A percentile compares a stretch with the other conserved stretches of the same genome.
Evolutionary conservation across 2,113 vertebrate species (phyloP).

Genomic region (Anguilla japonica): DNA sequence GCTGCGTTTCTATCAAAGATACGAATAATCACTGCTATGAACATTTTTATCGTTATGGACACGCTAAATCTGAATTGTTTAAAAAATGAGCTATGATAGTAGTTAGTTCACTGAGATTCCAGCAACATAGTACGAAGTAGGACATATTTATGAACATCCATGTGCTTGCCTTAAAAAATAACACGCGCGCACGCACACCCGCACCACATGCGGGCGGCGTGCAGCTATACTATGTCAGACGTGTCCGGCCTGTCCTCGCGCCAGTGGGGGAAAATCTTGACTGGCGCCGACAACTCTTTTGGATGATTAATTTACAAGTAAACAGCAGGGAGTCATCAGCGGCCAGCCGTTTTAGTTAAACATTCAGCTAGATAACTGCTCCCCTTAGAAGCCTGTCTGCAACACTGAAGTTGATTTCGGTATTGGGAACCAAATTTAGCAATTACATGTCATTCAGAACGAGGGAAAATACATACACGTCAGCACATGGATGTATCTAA

Average conservation of each 20-base stretch:
- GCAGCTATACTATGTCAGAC: background rate
- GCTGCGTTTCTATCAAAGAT: too few relatives aligned
- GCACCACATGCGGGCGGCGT: too few relatives aligned
- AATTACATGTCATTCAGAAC: background rate
- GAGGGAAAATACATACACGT: background rate
- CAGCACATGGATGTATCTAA: background rate
- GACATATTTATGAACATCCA: too few relatives aligned
- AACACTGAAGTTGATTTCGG: background rate
- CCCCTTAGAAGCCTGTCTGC: slow-evolving; percentile 73
- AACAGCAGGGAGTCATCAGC: slow-evolving; percentile 82
- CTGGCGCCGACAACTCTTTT: slow-evolving; percentile 74
- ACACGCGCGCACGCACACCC: too few relatives aligned
- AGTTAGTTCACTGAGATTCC: too few relatives aligned
- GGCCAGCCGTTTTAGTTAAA: slow-evolving; percentile 81
- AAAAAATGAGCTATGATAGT: too few relatives aligned
- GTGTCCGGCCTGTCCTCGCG: slow-evolving; percentile 45
- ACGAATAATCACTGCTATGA: too few relatives aligned
- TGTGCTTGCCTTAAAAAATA: too few relatives aligned
- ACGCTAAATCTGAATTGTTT: too few relatives aligned
- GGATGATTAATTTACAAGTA: slow-evolving; percentile 90
- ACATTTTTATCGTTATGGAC: too few relatives aligned
- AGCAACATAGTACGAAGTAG: too few relatives aligned
- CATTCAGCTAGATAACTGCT: slow-evolving; percentile 72
- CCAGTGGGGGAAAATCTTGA: slow-evolving; percentile 74
- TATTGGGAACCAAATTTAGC: background rate